These are phyloP conservation scores for Lithobius niger DNA, from an alignment of 1,140 invertebrate species.

Conservation along the genomic window DNA sequence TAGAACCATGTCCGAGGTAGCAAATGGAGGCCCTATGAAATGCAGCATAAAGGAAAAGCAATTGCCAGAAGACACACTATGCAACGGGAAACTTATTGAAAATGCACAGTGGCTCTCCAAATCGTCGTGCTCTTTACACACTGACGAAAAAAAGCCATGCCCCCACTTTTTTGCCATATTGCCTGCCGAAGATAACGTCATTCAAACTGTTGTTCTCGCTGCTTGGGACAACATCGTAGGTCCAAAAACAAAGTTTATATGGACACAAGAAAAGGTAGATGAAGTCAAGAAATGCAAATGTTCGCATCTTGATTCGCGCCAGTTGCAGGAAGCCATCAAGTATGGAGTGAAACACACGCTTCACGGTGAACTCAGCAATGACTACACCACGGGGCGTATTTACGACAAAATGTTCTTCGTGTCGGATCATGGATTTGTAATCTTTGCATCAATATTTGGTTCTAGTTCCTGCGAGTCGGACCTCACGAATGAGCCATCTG, in stretches of 20 bases:
- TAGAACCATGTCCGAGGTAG: too few species aligned
- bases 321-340: not conserved
- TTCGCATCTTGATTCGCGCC: not conserved
- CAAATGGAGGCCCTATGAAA: too few species aligned
- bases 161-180: not conserved
- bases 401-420: not conserved
- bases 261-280: not conserved
- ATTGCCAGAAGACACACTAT: too few species aligned
- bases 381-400: not conserved
- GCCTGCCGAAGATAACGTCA: not conserved
- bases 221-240: constrained; percentile 8
- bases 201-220: not conserved
- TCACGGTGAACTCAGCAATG: constrained; percentile 5
- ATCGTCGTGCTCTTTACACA: too few species aligned
- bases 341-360: constrained; percentile 6
- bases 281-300: not conserved
- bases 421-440: constrained; percentile 3
- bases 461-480: not conserved
- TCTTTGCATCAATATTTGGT: not conserved
- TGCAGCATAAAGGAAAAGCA: too few species aligned
- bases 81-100: too few species aligned
- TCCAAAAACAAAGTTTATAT: constrained; percentile 7
- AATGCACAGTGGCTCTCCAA: too few species aligned
- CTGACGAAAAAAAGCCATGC: too few species aligned
- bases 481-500: too few species aligned